Base-by-base conservation (phyloP, 2,888 invertebrate species). In the Andrena camellia region DNA sequence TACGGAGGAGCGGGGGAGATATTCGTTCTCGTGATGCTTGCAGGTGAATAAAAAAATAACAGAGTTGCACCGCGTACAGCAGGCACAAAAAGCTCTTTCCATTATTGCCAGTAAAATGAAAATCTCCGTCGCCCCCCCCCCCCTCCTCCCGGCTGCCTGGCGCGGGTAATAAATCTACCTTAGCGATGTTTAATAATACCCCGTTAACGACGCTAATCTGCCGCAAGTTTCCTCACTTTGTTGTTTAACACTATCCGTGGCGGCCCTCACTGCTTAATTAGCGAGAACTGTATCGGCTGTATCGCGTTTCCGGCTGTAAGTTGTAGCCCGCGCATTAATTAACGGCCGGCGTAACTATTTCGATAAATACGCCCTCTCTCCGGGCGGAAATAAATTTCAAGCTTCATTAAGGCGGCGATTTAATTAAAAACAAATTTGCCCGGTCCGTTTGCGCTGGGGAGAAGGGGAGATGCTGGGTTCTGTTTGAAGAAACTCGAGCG, bases 121-220 rank as follows among this genome's bases (percentile, higher is more conserved):
- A 35, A 50, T 26, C 35, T 10, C 33, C 35, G 20, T 1, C 33
- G 23, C 10, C 26, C 10, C 42, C n/a, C n/a, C n/a, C n/a, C n/a
- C n/a, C n/a, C n/a, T n/a, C n/a, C n/a, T n/a, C n/a, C 6, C 17
- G 26, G 17, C 26, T 10, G 42, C 4, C 4, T 31, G 35, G 23
- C n/a, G 5, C 13, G 7, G 29, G 29, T 66, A 59, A 76, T 79
- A 79, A 79, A 79, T 79, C 64, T 67, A 62, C 23, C 70, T 81
- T 78, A 70, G 64, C 71, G 68, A 67, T 64, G 78, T 67, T 73
- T 72, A 57, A 81, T 79, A 73, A 68, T 60, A 10, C 17, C 29
- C 60, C 69, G 31, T 71, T 78, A 60, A 68, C 68, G 54, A 66
- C 33, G 31, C 31, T 69, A 50, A 78, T 63, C 33, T 33, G 29